phyloP scores from a whole-genome alignment of 2,113 vertebrate genomes.

The Puffinus mauretanicus region DNA sequence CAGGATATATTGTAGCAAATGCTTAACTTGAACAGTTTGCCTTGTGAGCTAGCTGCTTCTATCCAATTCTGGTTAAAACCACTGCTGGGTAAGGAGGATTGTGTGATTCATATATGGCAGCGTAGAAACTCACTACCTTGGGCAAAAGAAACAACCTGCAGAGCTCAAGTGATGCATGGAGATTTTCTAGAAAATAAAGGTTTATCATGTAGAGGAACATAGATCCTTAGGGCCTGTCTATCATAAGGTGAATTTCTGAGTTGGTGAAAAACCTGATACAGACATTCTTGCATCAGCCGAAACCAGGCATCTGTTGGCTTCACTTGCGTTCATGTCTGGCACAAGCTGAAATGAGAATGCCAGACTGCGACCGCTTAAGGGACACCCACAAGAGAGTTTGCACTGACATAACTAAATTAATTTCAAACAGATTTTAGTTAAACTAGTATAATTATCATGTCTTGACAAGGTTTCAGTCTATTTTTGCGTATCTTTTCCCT shows the following conservation, averaged over 20 bases:
- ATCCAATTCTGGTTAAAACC: background rate
- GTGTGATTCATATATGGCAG: background rate
- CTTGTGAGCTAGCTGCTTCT: background rate
- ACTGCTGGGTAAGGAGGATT: background rate
- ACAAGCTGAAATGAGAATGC: background rate
- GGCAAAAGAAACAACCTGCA: background rate
- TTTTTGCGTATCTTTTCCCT: background rate
- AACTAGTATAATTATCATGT: constrained; percentile 7
- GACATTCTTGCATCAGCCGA: background rate
- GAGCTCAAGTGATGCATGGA: background rate
- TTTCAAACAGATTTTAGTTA: constrained; percentile 32
- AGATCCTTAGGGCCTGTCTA: background rate
- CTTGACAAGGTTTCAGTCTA: background rate
- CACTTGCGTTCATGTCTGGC: background rate
- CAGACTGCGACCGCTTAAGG: background rate
- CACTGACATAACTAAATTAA: background rate
- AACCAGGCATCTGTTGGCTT: background rate
- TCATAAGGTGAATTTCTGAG: background rate
- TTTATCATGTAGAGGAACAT: background rate
- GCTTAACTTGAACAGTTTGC: background rate
- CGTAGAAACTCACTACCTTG: background rate
- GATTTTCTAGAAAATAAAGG: background rate
- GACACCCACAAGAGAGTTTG: constrained; percentile 1
- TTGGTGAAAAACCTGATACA: background rate
- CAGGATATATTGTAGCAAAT: background rate